Base-by-base conservation (phyloP, 2,888 invertebrate species). In the Agrochola litura region DNA sequence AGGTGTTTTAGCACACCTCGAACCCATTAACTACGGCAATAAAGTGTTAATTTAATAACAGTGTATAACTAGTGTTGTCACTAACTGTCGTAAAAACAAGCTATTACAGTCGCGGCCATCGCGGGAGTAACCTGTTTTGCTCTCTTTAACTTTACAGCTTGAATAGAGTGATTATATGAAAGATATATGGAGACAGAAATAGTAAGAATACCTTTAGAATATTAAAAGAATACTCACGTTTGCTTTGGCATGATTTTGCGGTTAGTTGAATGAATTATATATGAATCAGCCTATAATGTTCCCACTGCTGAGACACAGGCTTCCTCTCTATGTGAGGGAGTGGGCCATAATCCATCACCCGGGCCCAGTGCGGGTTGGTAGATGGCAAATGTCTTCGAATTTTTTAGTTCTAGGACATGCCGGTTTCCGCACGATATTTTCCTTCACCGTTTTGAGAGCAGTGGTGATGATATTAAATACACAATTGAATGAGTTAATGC, bases 31-130 rank as follows among this genome's bases (percentile, higher is more conserved):
- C 66, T 52, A 60, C 16, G 9, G 56, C 52, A 43, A 71, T 78
- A 85, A 82, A 70, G 78, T 70, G 73, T 73, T 81, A 80, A 82
- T 83, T 84, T 84, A 83, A 85, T 84, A 83, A 84, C 74, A 84
- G 72, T 56, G 70, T 66, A 82, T 75, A 82, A 84, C 72, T 84
- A 84, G 72, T 69, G 83, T 75, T 82, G 83, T 84, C 85, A 73
- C 85, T 72, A 71, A 74, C 71, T 77, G 73, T 84, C 78, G 69
- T 84, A 84, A 84, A 83, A 84, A 75, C 78, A 66, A 73, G 73
- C 74, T 64, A 73, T 84, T 78, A 85, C 30, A 49, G 49, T 14
- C 46, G 61, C 25, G 52, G 49, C 72, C 72, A 61, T 71, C 58
- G 67, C 73, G 43, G 46, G 77, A 70, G 66, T 58, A 82, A 86